Evolutionary conservation across 2,797 vertebrate genomes (phyloP).

Genomic region (Oreortyx pictus): DNA sequence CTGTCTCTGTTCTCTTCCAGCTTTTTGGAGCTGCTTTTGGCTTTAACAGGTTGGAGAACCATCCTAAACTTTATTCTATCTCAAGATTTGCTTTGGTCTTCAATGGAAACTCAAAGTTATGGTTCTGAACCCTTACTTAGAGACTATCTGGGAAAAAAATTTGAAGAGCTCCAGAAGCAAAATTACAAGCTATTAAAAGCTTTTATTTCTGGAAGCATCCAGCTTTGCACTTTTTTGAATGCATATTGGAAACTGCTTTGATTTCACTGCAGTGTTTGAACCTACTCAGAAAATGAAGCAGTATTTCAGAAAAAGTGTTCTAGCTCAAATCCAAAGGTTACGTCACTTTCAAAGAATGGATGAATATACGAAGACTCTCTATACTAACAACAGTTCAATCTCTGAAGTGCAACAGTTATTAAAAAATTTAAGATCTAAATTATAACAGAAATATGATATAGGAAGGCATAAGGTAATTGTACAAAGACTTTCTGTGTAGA

Average conservation of each 20-base stretch:
- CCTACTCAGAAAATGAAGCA: background rate
- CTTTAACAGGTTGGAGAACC: background rate
- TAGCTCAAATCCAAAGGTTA: background rate
- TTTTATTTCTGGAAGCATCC: background rate
- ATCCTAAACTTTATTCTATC: background rate
- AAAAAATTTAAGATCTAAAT: no score
- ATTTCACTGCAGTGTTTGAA: background rate
- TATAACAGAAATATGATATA: no score
- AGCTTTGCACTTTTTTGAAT: accelerated
- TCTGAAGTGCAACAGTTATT: no score
- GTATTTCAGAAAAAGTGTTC: background rate
- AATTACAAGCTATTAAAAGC: background rate
- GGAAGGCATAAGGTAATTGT: no score
- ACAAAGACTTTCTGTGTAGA: no score
- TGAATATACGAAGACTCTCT: no score
- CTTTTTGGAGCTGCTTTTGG: background rate
- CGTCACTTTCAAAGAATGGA: no score
- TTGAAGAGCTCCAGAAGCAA: background rate
- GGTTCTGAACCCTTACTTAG: background rate
- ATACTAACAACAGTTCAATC: no score
- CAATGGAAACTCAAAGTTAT: background rate
- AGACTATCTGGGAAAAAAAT: accelerated
- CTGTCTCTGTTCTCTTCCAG: background rate
- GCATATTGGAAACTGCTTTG: background rate
- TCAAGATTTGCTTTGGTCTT: background rate